Evolutionary conservation across 2,113 vertebrate species (phyloP), one percentile per base, ranked within the genome.

Genomic region (Rhegmatorhina hoffmannsi): DNA sequence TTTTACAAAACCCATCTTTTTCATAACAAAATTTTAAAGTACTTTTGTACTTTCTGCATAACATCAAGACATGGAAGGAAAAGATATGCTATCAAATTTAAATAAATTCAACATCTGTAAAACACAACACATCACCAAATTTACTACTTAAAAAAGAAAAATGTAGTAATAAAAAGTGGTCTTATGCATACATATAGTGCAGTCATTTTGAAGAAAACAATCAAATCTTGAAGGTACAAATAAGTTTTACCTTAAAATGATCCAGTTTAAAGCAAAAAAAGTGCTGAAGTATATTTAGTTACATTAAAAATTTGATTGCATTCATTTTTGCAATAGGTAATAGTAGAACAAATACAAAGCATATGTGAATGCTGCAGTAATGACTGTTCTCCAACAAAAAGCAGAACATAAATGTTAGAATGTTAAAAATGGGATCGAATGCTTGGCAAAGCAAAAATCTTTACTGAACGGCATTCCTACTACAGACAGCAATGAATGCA

Each of bases 1-100:
- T 99, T 99, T 99, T 99, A 99, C 98, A 99, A 99, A 99, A 99
- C 97, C 98, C 98, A 98, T 98, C 97, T 98, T 98, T 97, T 98
- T 98, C 98, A 98, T 98, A 98, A 98, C 98, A 98, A 98, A 98
- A 98, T 98, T 98, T 98, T 98, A 98, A 98, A 98, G 98, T 99
- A 99, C 99, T 98, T 98, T 98, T 98, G 98, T 98, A 99, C 98
- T 98, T 99, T 98, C 98, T 99, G 99, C 99, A 99, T 99, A 98
- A 99, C 99, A 99, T 99, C 99, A 98, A 98, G 99, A 99, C 99
- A 99, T 99, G 99, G 99, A 99, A 99, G 99, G 99, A 98, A 99
- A 98, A 98, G 97, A 97, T 97, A 97, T 97, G 98, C 97, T 95
- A 96, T 93, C 83, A 95, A 97, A 96, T 95, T 95, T 88, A 97